Percentiles rank a stretch among this genome's conserved stretches.
These are phyloP conservation scores for Calidris pygmaea DNA, from an alignment of 2,113 vertebrate species.

Conservation along the genomic window DNA sequence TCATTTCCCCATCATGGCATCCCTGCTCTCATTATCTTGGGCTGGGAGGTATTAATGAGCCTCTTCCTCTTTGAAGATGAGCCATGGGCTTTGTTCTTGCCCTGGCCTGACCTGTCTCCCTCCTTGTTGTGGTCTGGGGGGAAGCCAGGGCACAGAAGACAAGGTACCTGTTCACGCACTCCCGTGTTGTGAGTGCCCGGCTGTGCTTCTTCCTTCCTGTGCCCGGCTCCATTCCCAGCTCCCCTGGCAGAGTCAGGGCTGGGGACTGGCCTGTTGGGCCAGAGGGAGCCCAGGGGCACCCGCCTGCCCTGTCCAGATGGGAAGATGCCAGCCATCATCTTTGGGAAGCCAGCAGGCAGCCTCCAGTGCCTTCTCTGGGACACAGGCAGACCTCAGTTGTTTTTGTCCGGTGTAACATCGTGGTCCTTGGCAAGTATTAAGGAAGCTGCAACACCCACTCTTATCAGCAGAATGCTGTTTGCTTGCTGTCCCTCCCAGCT, in stretches of 20 bases:
- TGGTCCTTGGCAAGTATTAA: background rate
- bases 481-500: background rate
- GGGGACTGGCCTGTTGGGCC: accelerated
- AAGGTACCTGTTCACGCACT: background rate
- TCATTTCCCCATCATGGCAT: background rate
- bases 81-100: conserved; percentile 6
- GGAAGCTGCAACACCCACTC: background rate
- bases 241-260: background rate
- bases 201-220: background rate
- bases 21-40: conserved; percentile 20
- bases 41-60: conserved; percentile 32
- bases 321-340: background rate
- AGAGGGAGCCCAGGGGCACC: background rate
- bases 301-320: background rate
- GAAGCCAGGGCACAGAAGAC: background rate
- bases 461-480: background rate
- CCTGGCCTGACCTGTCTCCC: background rate
- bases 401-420: background rate
- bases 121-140: background rate
- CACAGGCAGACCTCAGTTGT: background rate
- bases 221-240: background rate
- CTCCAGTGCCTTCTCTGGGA: background rate
- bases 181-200: background rate
- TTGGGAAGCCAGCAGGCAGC: background rate
- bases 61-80: conserved; percentile 24